phyloP scores from a whole-genome alignment of 2,113 vertebrate species.

The Loxodonta africana region DNA sequence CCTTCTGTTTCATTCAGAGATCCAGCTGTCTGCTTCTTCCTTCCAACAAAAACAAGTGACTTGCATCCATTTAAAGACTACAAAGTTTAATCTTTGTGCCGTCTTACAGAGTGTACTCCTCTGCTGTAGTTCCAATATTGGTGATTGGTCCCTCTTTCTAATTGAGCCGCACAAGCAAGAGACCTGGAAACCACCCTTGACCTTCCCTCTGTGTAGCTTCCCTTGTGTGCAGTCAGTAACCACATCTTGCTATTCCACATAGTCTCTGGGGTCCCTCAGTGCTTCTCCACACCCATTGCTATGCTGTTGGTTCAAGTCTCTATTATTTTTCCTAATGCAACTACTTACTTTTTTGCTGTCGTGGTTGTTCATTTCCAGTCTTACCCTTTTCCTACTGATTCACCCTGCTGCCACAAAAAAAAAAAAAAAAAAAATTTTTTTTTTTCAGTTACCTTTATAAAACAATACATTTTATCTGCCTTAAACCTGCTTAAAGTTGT shows the following conservation, averaged over 20 bases:
- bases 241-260: not conserved
- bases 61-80: not conserved
- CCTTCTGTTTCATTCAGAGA: conserved; percentile 61
- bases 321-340: not conserved
- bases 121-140: not conserved
- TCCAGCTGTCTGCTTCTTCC: conserved; percentile 63
- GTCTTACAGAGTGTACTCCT: not conserved
- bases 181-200: not conserved
- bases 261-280: fast-evolving
- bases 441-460: not conserved
- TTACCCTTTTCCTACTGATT: not conserved
- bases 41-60: conserved; percentile 2
- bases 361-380: not conserved
- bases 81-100: not conserved
- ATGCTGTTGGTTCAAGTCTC: not conserved
- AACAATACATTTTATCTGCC: not conserved
- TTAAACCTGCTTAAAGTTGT: not conserved
- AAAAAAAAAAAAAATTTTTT: too few species aligned
- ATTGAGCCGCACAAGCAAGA: not conserved
- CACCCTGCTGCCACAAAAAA: too few species aligned
- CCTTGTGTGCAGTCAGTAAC: not conserved
- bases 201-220: not conserved
- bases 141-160: not conserved
- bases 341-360: not conserved
- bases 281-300: not conserved